These are phyloP conservation scores for Paradoxurus hermaphroditus DNA, from an alignment of 2,113 vertebrate species.

Conservation along the genomic window DNA sequence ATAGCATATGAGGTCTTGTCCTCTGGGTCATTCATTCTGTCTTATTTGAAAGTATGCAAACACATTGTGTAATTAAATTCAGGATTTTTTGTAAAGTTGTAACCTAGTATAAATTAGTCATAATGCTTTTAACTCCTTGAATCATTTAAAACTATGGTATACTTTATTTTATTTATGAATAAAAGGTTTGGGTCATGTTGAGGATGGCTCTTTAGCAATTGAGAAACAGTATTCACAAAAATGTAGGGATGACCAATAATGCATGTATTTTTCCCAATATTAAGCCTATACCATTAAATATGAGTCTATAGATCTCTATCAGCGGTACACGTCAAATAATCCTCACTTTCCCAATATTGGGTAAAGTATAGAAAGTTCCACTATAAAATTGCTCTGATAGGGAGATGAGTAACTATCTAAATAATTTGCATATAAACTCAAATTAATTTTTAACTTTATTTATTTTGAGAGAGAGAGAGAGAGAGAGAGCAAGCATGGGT, in stretches of 20 bases:
- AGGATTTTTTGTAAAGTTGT: constrained; percentile 67
- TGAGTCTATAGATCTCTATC: neutral
- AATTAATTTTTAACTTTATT: neutral
- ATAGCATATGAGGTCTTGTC: neutral
- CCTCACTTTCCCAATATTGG: neutral
- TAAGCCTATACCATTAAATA: neutral
- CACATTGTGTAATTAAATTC: constrained; percentile 64
- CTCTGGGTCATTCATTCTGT: neutral
- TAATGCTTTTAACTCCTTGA: constrained; percentile 61
- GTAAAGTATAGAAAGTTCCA: neutral
- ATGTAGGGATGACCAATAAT: neutral
- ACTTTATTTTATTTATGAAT: neutral
- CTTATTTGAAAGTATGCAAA: constrained; percentile 54
- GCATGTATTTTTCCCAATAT: neutral
- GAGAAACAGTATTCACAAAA: neutral
- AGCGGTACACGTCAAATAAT: neutral
- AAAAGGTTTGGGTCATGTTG: neutral
- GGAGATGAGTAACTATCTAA: neutral
- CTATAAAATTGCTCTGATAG: neutral
- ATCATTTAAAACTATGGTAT: neutral
- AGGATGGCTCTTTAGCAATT: neutral
- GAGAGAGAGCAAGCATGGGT: too few relatives aligned
- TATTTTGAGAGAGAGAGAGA: too few relatives aligned
- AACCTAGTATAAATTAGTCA: constrained; percentile 53
- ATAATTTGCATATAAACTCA: neutral